Percentiles rank a stretch among this genome's conserved stretches.
phyloP scores from a whole-genome alignment of 2,888 invertebrate species.

The Mythimna impura region DNA sequence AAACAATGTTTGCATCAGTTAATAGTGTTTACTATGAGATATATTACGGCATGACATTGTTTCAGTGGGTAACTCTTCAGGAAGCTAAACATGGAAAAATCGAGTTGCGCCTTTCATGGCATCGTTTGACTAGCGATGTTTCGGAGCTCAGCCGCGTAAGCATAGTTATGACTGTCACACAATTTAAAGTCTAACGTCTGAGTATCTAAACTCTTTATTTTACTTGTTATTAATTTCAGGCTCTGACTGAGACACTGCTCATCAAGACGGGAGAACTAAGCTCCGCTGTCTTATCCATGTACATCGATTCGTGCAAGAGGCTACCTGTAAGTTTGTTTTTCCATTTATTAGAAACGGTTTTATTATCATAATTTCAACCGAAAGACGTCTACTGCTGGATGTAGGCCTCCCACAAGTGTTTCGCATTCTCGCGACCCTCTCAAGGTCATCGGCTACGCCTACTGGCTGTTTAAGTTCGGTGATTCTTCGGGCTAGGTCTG shows the following conservation, averaged over 20 bases:
- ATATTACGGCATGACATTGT: constrained; percentile 29
- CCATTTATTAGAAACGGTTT: background rate
- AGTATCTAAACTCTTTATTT: too few species aligned
- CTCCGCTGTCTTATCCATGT: constrained; percentile 95
- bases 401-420: too few species aligned
- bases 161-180: constrained; percentile 52
- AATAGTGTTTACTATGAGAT: background rate
- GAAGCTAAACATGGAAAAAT: constrained; percentile 98
- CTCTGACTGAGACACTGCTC: constrained; percentile 93
- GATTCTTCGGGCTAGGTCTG: too few species aligned
- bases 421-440: too few species aligned
- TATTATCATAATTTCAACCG: too few species aligned
- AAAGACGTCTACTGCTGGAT: too few species aligned
- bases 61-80: constrained; percentile 98
- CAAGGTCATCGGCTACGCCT: too few species aligned
- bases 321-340: constrained; percentile 93
- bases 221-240: constrained; percentile 83
- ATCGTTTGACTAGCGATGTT: constrained; percentile 93
- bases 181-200: background rate
- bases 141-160: constrained; percentile 94
- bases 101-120: constrained; percentile 97
- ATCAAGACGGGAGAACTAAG: constrained; percentile 94
- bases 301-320: constrained; percentile 97
- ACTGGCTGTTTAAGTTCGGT: too few species aligned
- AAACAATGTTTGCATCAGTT: background rate